Evolutionary conservation across 2,888 invertebrate species (phyloP).

Genomic region (Mythimna vitellina): DNA sequence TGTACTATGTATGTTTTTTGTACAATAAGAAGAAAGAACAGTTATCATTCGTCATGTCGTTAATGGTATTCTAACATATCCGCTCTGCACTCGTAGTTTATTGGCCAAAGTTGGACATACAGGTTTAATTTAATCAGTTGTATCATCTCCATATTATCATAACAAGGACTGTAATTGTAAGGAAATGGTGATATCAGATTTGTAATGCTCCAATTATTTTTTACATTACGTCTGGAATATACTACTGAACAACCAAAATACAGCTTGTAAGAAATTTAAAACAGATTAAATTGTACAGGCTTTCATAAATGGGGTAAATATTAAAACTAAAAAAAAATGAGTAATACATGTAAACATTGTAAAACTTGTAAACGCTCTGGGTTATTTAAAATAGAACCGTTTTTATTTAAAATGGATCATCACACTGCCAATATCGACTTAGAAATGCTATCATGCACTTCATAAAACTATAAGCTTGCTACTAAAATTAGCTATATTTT

Average conservation of each 20-base stretch:
- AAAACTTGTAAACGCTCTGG: slow-evolving; percentile 30
- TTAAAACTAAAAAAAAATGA: slow-evolving; percentile 46
- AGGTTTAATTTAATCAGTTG: background rate
- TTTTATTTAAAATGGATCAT: slow-evolving; percentile 23
- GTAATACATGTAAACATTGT: slow-evolving; percentile 37
- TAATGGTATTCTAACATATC: too few relatives aligned
- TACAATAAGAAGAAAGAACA: too few relatives aligned
- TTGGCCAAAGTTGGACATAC: too few relatives aligned
- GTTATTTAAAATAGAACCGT: slow-evolving; percentile 25
- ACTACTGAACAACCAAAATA: background rate
- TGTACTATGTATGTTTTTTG: too few relatives aligned
- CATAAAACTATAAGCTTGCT: background rate
- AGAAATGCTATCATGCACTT: slow-evolving; percentile 8
- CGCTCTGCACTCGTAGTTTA: too few relatives aligned
- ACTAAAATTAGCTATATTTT: slow-evolving; percentile 13
- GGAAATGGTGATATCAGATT: background rate
- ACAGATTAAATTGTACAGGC: slow-evolving; percentile 13
- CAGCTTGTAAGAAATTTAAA: background rate
- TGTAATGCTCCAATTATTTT: background rate
- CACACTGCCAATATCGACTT: slow-evolving; percentile 18
- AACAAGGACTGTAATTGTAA: background rate
- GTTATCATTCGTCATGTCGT: too few relatives aligned
- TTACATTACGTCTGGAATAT: background rate
- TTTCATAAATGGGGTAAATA: background rate
- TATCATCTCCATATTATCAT: background rate